Base-by-base conservation (phyloP, 2,888 invertebrate species). In the Cataglyphis cursor region DNA sequence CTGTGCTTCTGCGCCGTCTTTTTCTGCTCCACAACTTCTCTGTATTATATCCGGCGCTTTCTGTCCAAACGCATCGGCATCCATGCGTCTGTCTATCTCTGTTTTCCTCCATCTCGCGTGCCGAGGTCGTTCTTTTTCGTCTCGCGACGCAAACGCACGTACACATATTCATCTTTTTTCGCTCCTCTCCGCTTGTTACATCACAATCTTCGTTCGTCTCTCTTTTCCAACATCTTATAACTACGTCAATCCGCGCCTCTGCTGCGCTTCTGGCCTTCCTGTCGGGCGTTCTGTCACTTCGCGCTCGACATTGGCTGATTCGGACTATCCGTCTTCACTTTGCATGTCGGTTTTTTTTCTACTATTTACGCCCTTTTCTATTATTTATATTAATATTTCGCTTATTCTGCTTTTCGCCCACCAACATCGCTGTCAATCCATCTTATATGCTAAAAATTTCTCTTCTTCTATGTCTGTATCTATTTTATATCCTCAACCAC, bases 331-430 rank as follows among this genome's bases (percentile, higher is more conserved):
- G 5, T 61, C n/a, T 61, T 2, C 59, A 18, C 24, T 80, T 18
- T 3, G 12, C 18, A 21, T 21, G 59, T 21, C 24, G 54, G 38
- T 21, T 21, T 28, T 18, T 31, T n/a, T n/a, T n/a, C n/a, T n/a
- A n/a, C n/a, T n/a, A n/a, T n/a, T 80, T 31, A 6, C 76, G n/a
- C 31, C 61, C 51, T 38, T 76, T 81, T 81, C 76, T 9, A 81
- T 24, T 12, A 18, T 12, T 76, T 28, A 9, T 5, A 4, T 48
- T 41, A 41, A 57, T 31, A 76, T 66, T 15, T 28, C 31, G 9
- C 12, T 15, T 15, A 9, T 21, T 12, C 31, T 24, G 12, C n/a
- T 24, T 48, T 8, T n/a, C n/a, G 1, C 4, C 66, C 28, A 9
- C 2, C 41, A 15, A 31, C 28, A 31, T 70, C 6, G 21, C 28